Conservation (phyloP, 2,797 vertebrate genomes). For the Sebastes dallii region DNA sequence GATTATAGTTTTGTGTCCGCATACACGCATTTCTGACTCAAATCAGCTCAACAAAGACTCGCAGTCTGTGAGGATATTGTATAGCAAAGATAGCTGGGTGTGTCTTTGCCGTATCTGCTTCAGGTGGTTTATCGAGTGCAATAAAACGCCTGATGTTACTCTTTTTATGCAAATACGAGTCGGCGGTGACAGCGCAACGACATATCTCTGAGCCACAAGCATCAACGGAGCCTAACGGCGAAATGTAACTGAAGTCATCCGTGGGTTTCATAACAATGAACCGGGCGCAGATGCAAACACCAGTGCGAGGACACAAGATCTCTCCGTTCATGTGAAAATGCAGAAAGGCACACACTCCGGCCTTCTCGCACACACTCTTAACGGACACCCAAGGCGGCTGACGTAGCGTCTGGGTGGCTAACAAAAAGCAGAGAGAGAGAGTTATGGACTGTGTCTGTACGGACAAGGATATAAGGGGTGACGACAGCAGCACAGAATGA, state of each 20-base stretch:
- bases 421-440: background rate
- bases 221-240: constrained; percentile 31
- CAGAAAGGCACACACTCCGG: background rate
- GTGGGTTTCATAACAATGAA: constrained; percentile 56
- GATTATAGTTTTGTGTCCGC: constrained; percentile 35
- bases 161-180: constrained; percentile 58
- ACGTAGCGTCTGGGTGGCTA: constrained; percentile 38
- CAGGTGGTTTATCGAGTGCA: constrained; percentile 51
- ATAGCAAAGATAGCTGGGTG: constrained; percentile 25
- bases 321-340: constrained; percentile 8
- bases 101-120: constrained; percentile 40
- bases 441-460: background rate
- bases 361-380: background rate
- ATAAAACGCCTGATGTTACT: constrained; percentile 64
- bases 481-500: constrained; percentile 39
- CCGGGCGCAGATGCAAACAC: background rate
- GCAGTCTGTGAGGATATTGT: constrained; percentile 7
- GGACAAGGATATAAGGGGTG: constrained; percentile 26
- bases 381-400: constrained; percentile 18
- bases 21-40: constrained; percentile 13
- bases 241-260: constrained; percentile 48
- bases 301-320: constrained; percentile 21
- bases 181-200: constrained; percentile 51
- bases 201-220: constrained; percentile 51
- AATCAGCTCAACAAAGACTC: constrained; percentile 46